phyloP scores from a whole-genome alignment of 2,113 vertebrate species.

The Bos indicus region DNA sequence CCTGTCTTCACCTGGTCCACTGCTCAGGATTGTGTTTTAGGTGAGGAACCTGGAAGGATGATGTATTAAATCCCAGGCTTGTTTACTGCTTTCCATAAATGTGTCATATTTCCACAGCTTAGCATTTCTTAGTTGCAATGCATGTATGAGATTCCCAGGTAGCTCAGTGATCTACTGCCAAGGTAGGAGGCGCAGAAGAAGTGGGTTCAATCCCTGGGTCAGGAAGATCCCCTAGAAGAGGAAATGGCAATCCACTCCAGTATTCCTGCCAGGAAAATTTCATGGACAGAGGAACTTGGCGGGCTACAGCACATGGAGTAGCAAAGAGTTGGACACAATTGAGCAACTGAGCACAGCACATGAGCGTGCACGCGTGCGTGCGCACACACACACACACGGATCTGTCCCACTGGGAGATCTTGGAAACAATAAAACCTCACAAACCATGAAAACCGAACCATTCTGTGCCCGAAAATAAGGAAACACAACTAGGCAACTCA shows the following conservation, averaged over 20 bases:
- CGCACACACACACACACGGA: not conserved
- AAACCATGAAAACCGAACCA: not conserved
- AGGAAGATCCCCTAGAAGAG: not conserved
- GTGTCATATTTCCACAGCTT: not conserved
- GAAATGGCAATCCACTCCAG: not conserved
- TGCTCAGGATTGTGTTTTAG: not conserved
- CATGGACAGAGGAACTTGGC: not conserved
- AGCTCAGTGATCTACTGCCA: not conserved
- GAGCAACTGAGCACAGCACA: not conserved
- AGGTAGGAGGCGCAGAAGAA: not conserved
- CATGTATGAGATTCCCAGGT: not conserved
- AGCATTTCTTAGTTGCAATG: not conserved
- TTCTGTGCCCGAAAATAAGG: not conserved
- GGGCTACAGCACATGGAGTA: not conserved
- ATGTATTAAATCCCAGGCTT: not conserved
- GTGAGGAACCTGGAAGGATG: not conserved
- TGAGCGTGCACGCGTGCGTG: fast-evolving
- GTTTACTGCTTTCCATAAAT: not conserved
- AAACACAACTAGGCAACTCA: not conserved
- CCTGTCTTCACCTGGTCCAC: not conserved
- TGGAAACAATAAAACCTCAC: not conserved
- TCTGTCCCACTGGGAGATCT: not conserved
- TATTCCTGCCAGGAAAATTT: not conserved
- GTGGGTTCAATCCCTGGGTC: not conserved
- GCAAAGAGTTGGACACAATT: not conserved